These are phyloP conservation scores for Sweltsa coloradensis DNA, from an alignment of 1,140 invertebrate species.

Conservation along the genomic window DNA sequence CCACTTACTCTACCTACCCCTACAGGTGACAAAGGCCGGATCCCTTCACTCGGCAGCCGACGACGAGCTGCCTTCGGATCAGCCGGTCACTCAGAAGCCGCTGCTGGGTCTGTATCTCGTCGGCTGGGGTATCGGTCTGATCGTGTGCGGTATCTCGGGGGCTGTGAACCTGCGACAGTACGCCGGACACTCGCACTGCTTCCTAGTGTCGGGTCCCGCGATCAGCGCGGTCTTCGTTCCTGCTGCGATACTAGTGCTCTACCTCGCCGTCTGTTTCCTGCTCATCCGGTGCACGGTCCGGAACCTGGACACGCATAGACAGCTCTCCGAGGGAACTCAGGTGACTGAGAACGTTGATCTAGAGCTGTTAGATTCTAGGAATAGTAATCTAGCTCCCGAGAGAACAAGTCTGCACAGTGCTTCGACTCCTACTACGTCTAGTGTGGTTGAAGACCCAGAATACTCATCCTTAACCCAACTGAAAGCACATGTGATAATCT, in stretches of 20 bases:
- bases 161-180: slow-evolving; percentile 81
- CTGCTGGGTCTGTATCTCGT: slow-evolving; percentile 79
- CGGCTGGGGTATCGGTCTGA: slow-evolving; percentile 79
- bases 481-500: slow-evolving; percentile 61
- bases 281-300: slow-evolving; percentile 59
- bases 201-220: slow-evolving; percentile 62
- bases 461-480: slow-evolving; percentile 69
- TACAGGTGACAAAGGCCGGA: slow-evolving; percentile 27
- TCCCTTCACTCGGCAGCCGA: slow-evolving; percentile 36
- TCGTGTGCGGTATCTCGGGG: slow-evolving; percentile 81
- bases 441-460: slow-evolving; percentile 68
- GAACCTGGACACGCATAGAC: slow-evolving; percentile 49
- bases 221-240: slow-evolving; percentile 72
- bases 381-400: slow-evolving; percentile 29
- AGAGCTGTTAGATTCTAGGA: slow-evolving; percentile 25
- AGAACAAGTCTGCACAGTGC: slow-evolving; percentile 46
- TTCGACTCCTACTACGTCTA: slow-evolving; percentile 44
- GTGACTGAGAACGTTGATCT: slow-evolving; percentile 68
- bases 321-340: slow-evolving; percentile 66
- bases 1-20: too few relatives aligned
- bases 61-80: slow-evolving; percentile 50
- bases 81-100: slow-evolving; percentile 50
- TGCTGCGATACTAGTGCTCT: slow-evolving; percentile 54
- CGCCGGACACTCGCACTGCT: slow-evolving; percentile 54
- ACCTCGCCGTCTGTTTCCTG: slow-evolving; percentile 59